These are phyloP conservation scores for Piprites chloris DNA, from an alignment of 2,113 vertebrate species.

Conservation along the genomic window DNA sequence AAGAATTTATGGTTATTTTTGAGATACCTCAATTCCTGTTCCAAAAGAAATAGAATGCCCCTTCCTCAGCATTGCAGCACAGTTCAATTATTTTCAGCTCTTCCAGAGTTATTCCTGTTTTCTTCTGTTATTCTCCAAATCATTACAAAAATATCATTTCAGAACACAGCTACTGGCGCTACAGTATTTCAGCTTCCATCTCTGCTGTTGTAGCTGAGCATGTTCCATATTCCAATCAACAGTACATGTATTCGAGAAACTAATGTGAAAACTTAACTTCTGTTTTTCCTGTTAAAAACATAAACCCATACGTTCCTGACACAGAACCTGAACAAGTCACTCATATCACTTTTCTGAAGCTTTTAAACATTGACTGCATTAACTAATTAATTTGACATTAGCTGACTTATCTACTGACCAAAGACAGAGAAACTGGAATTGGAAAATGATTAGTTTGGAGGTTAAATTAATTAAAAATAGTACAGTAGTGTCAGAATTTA, in stretches of 20 bases:
- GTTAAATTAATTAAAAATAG: conserved; percentile 72
- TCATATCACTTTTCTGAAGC: not conserved
- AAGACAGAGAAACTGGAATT: not conserved
- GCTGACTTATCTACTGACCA: conserved; percentile 48
- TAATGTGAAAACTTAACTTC: not conserved
- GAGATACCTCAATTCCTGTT: not conserved
- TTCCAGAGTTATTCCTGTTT: not conserved
- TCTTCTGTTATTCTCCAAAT: not conserved
- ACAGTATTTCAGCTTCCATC: not conserved
- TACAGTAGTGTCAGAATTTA: conserved; percentile 65
- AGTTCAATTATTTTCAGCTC: not conserved
- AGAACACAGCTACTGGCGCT: not conserved
- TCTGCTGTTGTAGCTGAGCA: not conserved
- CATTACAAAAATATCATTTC: not conserved
- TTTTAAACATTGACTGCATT: conserved; percentile 35
- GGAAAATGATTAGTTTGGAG: conserved; percentile 18
- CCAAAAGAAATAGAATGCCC: not conserved
- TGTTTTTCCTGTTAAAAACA: not conserved
- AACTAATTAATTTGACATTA: conserved; percentile 57
- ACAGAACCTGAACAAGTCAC: not conserved
- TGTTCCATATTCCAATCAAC: not conserved
- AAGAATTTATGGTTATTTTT: not conserved
- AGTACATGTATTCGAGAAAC: not conserved
- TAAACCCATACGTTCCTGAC: not conserved
- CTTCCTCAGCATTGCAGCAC: not conserved